Evolutionary conservation across 2,797 vertebrate genomes (phyloP), one percentile per base, ranked within the genome.

Genomic region (Cynopterus sphinx): DNA sequence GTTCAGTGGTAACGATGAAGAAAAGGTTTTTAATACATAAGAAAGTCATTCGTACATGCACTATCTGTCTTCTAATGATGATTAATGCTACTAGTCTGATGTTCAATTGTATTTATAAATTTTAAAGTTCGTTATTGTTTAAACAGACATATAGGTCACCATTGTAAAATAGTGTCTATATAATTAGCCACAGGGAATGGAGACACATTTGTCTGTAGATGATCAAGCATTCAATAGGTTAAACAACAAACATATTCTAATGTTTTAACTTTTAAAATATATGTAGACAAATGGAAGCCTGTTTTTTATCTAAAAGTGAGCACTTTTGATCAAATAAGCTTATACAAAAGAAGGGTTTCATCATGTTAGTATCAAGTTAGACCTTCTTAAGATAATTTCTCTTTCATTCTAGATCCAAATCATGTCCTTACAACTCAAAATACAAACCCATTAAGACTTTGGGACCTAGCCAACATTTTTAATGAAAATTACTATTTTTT

Each of bases 1-100:
- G n/a, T 46, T 85, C 90, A 87, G 33, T 7, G 0, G 0, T 96
- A 97, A 97, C n/a, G 59, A 97, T 24, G 81, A 77, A 95, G 96
- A 98, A 97, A 96, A 95, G 59, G 95, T 65, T 83, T 97, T 53
- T 31, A 94, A 33, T 85, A 26, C n/a, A 1, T 81, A 95, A 97
- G 41, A 93, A 97, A 97, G 17, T 16, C 46, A 94, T 41, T 68
- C 92, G 90, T 55, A 89, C 0, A 24, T 61, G 90, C 91, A 83
- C 68, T 94, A 61, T 93, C 97, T 97, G 51, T 93, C 74, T 98
- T 95, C 87, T 97, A 97, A 97, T 91, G 74, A 87, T 94, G 96
- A 97, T 83, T 89, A 96, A 96, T 97, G 85, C 41, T 92, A 51
- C 57, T 95, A 91, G 89, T 59, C 73, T 90, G 46, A 73, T 46